Percentiles rank a stretch among this genome's conserved stretches.
Evolutionary conservation across 2,888 invertebrate genomes (phyloP).

Genomic region (Aphidoletes aphidimyza): DNA sequence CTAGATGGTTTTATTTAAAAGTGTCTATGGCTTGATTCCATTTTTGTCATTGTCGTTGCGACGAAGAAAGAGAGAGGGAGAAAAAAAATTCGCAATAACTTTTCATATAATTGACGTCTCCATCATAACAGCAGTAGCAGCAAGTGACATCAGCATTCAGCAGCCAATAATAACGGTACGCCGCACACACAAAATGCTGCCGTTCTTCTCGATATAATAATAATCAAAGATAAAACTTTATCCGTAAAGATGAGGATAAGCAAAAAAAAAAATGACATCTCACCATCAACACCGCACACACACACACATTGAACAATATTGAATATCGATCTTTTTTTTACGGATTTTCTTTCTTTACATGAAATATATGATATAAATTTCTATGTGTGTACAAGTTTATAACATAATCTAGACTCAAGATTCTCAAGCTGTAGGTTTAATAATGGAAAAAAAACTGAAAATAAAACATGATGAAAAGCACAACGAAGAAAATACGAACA

Average conservation of each 20-base stretch:
- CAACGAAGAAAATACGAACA: too few species aligned
- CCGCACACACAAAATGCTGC: not conserved
- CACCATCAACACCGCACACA: not conserved
- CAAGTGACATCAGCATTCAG: too few species aligned
- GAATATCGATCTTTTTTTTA: conserved; percentile 17
- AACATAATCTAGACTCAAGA: not conserved
- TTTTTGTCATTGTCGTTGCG: not conserved
- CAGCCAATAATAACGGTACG: not conserved
- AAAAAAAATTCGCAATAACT: not conserved
- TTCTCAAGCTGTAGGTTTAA: not conserved
- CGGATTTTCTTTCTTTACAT: not conserved
- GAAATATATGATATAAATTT: not conserved
- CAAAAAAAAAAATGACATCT: not conserved
- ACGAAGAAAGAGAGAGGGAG: too few species aligned
- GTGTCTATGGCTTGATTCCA: not conserved
- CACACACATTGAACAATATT: not conserved
- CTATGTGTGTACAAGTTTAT: not conserved
- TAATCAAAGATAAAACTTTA: conserved; percentile 44
- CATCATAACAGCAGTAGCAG: conserved; percentile 18
- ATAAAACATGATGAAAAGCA: not conserved
- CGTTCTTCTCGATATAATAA: not conserved
- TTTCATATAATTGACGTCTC: conserved; percentile 12
- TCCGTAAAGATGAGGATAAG: conserved; percentile 33
- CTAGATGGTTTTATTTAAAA: not conserved
- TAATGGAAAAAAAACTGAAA: not conserved